A percentile compares a stretch with the other conserved stretches of the same genome.
phyloP scores from a whole-genome alignment of 2,888 invertebrate species.

The Itoplectis maculator region DNA sequence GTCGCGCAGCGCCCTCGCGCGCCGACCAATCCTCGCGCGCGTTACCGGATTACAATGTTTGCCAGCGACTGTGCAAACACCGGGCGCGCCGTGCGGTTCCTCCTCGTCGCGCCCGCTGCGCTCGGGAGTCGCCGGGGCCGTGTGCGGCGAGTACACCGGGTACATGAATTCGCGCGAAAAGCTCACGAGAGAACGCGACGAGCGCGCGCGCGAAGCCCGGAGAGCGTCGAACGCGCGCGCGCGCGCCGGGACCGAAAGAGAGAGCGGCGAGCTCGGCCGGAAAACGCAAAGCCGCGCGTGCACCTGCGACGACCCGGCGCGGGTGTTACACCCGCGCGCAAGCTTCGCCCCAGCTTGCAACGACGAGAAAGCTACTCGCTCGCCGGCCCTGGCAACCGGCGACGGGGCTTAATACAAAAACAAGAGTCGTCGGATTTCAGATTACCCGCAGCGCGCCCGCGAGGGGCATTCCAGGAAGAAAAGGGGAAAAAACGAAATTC shows the following conservation, averaged over 20 bases:
- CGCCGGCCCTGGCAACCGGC: not conserved
- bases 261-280: not conserved
- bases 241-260: not conserved
- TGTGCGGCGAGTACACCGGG: slow-evolving; percentile 24
- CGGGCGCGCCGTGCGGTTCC: slow-evolving; percentile 64
- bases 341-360: not conserved
- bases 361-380: slow-evolving; percentile 21
- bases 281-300: not conserved
- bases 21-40: slow-evolving; percentile 73
- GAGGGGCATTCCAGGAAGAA: not conserved
- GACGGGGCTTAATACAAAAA: not conserved
- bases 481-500: too few relatives aligned
- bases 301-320: not conserved
- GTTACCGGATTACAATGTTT: slow-evolving; percentile 80
- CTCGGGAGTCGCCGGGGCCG: slow-evolving; percentile 1
- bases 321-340: not conserved
- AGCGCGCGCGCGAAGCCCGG: too few relatives aligned
- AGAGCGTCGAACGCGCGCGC: not conserved
- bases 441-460: not conserved
- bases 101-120: slow-evolving; percentile 47
- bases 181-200: not conserved
- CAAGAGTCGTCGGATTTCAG: not conserved
- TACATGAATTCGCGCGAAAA: slow-evolving; percentile 40
- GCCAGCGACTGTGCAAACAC: slow-evolving; percentile 78
- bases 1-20: not conserved